Evolutionary conservation across 2,797 vertebrate genomes (phyloP).

Genomic region (Pteronotus mesoamericanus): DNA sequence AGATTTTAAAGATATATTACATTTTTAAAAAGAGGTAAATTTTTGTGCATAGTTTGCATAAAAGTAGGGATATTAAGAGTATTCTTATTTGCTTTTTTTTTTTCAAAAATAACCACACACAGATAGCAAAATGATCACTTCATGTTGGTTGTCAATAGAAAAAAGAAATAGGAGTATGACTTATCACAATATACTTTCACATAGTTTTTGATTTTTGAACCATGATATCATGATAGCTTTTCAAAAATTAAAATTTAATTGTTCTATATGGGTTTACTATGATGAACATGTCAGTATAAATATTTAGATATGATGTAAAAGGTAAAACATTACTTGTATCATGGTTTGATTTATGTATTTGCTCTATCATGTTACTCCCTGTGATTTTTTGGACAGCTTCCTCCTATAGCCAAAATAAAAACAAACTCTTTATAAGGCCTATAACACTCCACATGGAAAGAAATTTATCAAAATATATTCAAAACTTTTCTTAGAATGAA

Average conservation of each 20-base stretch:
- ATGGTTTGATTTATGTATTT: background rate
- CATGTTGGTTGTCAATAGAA: background rate
- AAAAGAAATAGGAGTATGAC: background rate
- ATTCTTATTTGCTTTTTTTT: background rate
- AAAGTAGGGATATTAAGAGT: background rate
- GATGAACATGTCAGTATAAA: background rate
- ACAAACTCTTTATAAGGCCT: background rate
- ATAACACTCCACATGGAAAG: background rate
- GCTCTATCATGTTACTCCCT: background rate
- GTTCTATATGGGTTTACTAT: background rate
- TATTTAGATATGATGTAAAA: background rate
- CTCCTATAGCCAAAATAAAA: background rate
- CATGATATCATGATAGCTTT: background rate
- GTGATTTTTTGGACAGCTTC: background rate
- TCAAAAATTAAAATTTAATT: background rate
- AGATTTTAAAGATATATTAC: background rate
- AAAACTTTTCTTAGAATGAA: background rate
- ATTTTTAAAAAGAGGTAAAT: background rate
- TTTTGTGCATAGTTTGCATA: background rate
- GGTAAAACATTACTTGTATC: background rate
- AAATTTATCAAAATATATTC: background rate
- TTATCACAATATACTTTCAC: background rate
- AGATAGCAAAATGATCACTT: background rate
- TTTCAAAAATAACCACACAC: background rate
- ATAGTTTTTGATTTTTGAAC: background rate